Percentiles rank a stretch among this genome's conserved stretches.
phyloP scores from a whole-genome alignment of 2,888 invertebrate genomes.

The Tetropium fuscum region DNA sequence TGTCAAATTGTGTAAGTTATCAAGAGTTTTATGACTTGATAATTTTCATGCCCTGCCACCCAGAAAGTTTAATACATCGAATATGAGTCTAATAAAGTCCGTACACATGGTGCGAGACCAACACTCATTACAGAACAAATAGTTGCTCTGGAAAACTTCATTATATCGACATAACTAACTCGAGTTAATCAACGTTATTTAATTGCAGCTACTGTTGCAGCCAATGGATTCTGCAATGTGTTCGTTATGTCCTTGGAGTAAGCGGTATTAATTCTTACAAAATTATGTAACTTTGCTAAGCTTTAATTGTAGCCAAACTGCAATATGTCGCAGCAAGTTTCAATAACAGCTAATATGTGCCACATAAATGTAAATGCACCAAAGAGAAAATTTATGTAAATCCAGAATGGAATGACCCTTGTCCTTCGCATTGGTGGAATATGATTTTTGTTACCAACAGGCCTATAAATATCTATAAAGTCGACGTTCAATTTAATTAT shows the following conservation, averaged over 20 bases:
- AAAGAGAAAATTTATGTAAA: too few relatives aligned
- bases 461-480: too few relatives aligned
- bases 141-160: constrained; percentile 37
- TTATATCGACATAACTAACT: constrained; percentile 43
- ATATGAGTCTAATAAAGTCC: constrained; percentile 40
- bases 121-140: constrained; percentile 39
- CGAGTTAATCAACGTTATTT: constrained; percentile 28
- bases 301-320: too few relatives aligned
- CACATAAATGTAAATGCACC: not conserved
- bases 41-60: too few relatives aligned
- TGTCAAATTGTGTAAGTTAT: too few relatives aligned
- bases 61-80: constrained; percentile 23
- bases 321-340: too few relatives aligned
- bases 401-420: not conserved
- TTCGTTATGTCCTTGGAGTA: not conserved
- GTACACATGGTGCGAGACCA: constrained; percentile 39
- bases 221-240: not conserved
- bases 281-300: too few relatives aligned
- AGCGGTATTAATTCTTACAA: too few relatives aligned
- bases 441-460: not conserved
- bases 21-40: too few relatives aligned
- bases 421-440: not conserved
- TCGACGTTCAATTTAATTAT: too few relatives aligned
- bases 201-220: constrained; percentile 11
- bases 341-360: not conserved